phyloP scores from a whole-genome alignment of 2,888 invertebrate genomes.

The Heliconius charithonia region DNA sequence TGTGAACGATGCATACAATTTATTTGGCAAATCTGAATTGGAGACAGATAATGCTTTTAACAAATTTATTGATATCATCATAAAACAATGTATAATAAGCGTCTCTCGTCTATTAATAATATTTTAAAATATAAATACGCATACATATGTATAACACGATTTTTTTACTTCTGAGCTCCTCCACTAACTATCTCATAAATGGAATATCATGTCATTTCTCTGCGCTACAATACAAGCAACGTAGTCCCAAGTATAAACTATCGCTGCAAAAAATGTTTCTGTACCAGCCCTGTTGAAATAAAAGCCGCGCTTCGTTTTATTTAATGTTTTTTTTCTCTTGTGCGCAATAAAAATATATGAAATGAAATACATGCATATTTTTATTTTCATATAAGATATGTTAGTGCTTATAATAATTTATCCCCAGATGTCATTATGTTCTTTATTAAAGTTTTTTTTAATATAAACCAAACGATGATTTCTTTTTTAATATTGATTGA shows the following conservation, averaged over 20 bases:
- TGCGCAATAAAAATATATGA: neutral
- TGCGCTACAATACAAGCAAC: neutral
- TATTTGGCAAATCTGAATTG: neutral
- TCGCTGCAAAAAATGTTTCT: slow-evolving; percentile 9
- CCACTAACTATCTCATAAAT: neutral
- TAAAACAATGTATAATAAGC: neutral
- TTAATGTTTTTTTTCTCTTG: neutral
- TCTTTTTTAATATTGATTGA: neutral
- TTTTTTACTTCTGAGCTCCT: neutral
- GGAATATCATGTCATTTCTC: neutral
- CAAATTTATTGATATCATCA: neutral
- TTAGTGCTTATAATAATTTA: neutral
- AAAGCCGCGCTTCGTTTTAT: slow-evolving; percentile 5
- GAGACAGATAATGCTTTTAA: neutral
- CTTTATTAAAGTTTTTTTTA: neutral
- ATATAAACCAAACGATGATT: neutral
- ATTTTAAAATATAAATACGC: neutral
- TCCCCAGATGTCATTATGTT: neutral
- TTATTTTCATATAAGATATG: neutral
- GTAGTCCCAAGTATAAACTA: slow-evolving; percentile 3
- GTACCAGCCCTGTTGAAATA: slow-evolving; percentile 10
- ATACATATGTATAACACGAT: no score
- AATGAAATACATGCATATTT: neutral
- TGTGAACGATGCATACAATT: neutral
- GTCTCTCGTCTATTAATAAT: neutral